Percentiles rank a stretch among this genome's conserved stretches.
Evolutionary conservation across 2,797 vertebrate species (phyloP).

Genomic region (Salmo trutta): DNA sequence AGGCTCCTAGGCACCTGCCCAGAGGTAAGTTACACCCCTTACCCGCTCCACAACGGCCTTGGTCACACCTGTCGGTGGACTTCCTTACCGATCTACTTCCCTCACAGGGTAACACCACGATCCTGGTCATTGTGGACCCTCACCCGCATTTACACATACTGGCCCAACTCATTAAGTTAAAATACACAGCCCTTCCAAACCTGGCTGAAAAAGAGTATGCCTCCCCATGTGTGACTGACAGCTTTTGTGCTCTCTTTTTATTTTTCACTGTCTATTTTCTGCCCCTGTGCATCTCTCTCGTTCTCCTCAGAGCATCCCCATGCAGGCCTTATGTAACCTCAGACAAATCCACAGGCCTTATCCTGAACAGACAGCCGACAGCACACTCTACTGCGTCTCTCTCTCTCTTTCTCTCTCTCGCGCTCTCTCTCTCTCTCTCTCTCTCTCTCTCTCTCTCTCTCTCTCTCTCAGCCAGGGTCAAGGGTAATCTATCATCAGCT

Average conservation of each 20-base stretch:
- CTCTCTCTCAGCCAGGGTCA: background rate
- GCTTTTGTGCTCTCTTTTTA: conserved; percentile 11
- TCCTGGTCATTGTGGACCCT: too few species aligned
- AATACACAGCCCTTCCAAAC: background rate
- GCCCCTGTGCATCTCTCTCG: conserved; percentile 16
- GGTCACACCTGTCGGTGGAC: too few species aligned
- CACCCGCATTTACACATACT: background rate
- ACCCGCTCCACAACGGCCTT: too few species aligned
- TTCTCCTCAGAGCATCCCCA: conserved; percentile 33
- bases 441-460: background rate
- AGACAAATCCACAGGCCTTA: conserved; percentile 26
- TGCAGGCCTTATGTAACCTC: conserved; percentile 41
- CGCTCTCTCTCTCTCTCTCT: background rate
- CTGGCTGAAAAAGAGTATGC: background rate
- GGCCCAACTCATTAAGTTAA: background rate
- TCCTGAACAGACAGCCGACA: conserved; percentile 6
- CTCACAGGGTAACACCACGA: too few species aligned
- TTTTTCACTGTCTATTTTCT: conserved; percentile 9
- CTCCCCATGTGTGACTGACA: background rate
- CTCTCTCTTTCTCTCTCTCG: background rate
- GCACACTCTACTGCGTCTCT: background rate
- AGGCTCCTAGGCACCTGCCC: too few species aligned
- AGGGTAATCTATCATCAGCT: background rate
- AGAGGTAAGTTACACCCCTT: too few species aligned
- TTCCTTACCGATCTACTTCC: too few species aligned